These are phyloP conservation scores for Meles meles DNA, from an alignment of 2,113 vertebrate genomes.

Conservation along the genomic window DNA sequence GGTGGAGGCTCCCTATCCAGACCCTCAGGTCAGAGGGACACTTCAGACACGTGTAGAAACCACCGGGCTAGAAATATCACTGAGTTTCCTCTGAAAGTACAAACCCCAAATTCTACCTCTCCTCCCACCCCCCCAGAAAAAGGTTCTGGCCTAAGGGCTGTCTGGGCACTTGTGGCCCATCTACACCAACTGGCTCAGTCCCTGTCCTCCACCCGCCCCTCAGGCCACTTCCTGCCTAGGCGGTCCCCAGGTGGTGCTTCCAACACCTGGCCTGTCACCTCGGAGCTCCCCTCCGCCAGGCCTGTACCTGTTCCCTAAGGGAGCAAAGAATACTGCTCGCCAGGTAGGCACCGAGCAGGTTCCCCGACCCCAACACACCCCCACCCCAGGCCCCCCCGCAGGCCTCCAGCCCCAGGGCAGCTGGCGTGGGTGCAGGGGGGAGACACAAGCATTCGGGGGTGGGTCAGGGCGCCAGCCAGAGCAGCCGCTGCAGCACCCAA, in stretches of 20 bases:
- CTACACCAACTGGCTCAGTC: neutral
- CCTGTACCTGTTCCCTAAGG: neutral
- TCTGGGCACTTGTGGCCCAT: neutral
- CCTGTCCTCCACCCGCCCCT: neutral
- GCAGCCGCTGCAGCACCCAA: rapidly evolving
- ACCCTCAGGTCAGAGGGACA: neutral
- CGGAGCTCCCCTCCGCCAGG: neutral
- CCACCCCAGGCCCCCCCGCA: neutral
- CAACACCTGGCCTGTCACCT: neutral
- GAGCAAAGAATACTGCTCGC: neutral
- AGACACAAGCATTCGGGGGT: neutral
- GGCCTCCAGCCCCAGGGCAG: neutral
- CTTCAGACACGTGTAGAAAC: neutral
- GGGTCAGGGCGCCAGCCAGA: neutral
- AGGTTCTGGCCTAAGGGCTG: neutral
- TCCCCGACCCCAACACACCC: neutral
- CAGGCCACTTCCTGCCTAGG: neutral
- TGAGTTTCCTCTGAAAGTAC: constrained; percentile 19
- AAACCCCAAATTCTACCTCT: neutral
- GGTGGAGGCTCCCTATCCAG: neutral
- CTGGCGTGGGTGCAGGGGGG: neutral
- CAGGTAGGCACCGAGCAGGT: neutral
- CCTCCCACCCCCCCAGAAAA: neutral
- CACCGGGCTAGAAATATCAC: neutral
- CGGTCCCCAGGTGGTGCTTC: neutral